Evolutionary conservation across 2,797 vertebrate genomes (phyloP), one percentile per base, ranked within the genome.

Genomic region (Distichodus sexfasciatus): DNA sequence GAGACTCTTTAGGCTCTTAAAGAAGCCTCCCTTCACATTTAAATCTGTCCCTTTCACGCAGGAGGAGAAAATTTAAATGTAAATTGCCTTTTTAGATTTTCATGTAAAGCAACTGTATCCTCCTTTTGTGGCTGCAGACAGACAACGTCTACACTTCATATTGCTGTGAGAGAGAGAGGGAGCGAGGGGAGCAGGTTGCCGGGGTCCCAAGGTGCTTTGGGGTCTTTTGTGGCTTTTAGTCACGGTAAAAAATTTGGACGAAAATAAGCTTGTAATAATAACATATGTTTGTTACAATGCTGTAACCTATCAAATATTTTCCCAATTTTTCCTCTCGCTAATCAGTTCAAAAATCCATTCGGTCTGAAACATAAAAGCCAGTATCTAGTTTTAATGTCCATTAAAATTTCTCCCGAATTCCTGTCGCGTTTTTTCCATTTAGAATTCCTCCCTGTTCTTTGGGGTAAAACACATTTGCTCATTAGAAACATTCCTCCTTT

Each of bases 61-160:
- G 73, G 83, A 83, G 81, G 83, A 86, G 73, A 81, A 89, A 83
- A 90, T 90, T 87, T 85, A 88, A 88, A 90, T 91, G 86, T 82
- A 90, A 92, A 90, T 89, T 4, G 85, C 85, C 82, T 87, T 87
- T 85, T 89, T 90, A 90, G 83, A 85, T 86, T 90, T 87, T 81
- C 82, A 79, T 83, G 81, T 87, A 86, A 87, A 86, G 85, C 82
- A 83, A 87, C 72, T 82, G 80, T 76, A 78, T 85, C 79, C 79
- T 74, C 79, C 79, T 84, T 85, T 41, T 41, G 28, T 87, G 83
- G 38, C 36, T 8, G 11, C 55, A 41, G 36, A 43, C 55, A 59
- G 54, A 21, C 54, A 53, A 23, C 28, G n/a, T 66, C 7, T 41
- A 15, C 4, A 63, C 75, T 77, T 58, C 14, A 21, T 60, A 48